Base-by-base conservation (phyloP, 2,888 invertebrate species). In the Thera obeliscata region DNA sequence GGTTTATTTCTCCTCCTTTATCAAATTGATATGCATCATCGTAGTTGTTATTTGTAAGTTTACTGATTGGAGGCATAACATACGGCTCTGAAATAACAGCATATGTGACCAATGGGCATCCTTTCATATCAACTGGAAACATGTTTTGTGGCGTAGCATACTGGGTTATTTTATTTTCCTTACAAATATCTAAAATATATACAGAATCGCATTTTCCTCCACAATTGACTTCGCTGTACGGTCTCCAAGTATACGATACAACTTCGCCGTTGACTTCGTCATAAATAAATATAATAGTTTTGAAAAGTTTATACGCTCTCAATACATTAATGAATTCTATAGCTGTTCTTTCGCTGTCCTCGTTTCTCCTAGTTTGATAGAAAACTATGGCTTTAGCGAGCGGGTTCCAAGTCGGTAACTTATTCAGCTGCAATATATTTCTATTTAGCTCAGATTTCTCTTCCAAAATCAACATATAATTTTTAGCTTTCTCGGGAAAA, bases 401-500 rank as follows among this genome's bases (percentile, higher is more conserved):
- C 69, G 94, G 94, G 81, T 94, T 94, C 94, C 94, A 94, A 72
- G 93, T 90, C 8, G 94, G 94, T 65, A 94, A 83, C 78, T 88
- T 90, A 72, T 89, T 90, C 73, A 94, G 80, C 78, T 93, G 91
- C 71, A 89, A 76, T 80, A 94, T 91, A 81, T 94, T 91, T 75
- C 90, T 85, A 72, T 78, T 84, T 54, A 94, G 81, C 77, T 94
- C 93, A 56, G 85, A 83, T 84, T 90, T 90, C 71, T 91, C 88
- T 82, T 94, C 93, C 72, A 94, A 85, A 84, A 94, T 89, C 84
- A 94, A 84, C 91, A 94, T 90, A 82, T 94, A 94, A 87, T 94
- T 94, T 85, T 94, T 93, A 66, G 94, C 94, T 84, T 91, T 94
- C 83, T 94, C 94, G 22, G 90, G 93, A 73, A 94, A 94, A 84